Evolutionary conservation across 2,797 vertebrate species (phyloP).

Genomic region (Bradypodion ventrale): DNA sequence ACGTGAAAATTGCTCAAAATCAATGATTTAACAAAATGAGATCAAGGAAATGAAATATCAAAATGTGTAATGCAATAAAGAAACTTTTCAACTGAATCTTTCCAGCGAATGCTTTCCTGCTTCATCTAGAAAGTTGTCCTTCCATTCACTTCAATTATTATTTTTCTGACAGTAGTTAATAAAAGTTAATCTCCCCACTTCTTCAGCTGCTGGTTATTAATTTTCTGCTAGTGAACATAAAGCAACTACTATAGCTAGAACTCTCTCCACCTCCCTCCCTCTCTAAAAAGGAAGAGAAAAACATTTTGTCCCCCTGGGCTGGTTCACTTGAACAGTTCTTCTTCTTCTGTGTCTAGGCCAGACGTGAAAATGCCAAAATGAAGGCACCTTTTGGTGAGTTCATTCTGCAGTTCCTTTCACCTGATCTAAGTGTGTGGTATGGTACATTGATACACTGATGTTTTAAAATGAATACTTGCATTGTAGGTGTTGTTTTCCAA

Average conservation of each 20-base stretch:
- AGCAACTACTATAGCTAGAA: slow-evolving; percentile 3
- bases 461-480: background rate
- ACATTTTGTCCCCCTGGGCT: slow-evolving; percentile 17
- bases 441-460: slow-evolving; percentile 31
- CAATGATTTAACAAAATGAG: slow-evolving; percentile 15
- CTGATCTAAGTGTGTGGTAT: too few species aligned
- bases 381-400: too few species aligned
- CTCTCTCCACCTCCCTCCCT: background rate
- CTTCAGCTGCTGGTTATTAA: slow-evolving; percentile 3
- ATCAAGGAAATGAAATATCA: slow-evolving; percentile 11
- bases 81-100: background rate
- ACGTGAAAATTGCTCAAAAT: background rate
- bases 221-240: background rate
- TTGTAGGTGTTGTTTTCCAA: slow-evolving; percentile 8
- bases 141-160: background rate
- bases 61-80: slow-evolving; percentile 8
- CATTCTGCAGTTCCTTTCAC: too few species aligned
- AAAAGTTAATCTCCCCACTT: background rate
- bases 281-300: slow-evolving; percentile 30
- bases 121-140: background rate
- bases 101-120: background rate
- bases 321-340: slow-evolving; percentile 49
- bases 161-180: background rate
- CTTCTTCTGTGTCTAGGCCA: too few species aligned
- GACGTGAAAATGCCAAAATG: too few species aligned